A percentile compares a stretch with the other conserved stretches of the same genome.
These are phyloP conservation scores for Teleopsis dalmanni DNA, from an alignment of 1,140 invertebrate genomes.

Conservation along the genomic window DNA sequence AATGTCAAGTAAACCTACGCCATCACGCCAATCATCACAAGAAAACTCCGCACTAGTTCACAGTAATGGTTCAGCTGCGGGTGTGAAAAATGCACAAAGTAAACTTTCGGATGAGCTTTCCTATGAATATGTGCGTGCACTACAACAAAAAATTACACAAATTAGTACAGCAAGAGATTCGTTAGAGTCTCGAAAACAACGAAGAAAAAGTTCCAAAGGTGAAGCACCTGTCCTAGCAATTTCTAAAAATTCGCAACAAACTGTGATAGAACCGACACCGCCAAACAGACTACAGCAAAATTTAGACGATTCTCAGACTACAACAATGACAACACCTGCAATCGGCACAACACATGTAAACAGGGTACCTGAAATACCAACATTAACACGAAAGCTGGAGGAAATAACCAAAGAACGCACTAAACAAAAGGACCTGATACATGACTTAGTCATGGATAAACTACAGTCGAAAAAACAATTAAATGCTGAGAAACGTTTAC, in stretches of 20 bases:
- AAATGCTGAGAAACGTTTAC: conserved; percentile 52
- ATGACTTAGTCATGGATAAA: conserved; percentile 72
- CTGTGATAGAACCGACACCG: conserved; percentile 37
- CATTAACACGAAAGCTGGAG: conserved; percentile 46
- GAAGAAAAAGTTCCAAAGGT: conserved; percentile 51
- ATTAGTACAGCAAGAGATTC: conserved; percentile 65
- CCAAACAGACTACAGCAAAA: background rate
- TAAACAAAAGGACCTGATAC: conserved; percentile 63
- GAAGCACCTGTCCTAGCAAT: conserved; percentile 37
- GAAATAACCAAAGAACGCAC: conserved; percentile 59
- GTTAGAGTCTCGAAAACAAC: conserved; percentile 59
- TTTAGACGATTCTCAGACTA: background rate
- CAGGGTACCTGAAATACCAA: conserved; percentile 41
- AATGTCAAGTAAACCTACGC: conserved; percentile 14
- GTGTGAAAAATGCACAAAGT: background rate
- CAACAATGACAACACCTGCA: background rate
- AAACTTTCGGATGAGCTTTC: conserved; percentile 26
- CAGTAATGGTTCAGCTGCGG: background rate
- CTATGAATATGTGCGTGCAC: conserved; percentile 57
- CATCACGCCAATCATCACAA: conserved; percentile 15
- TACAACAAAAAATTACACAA: conserved; percentile 62
- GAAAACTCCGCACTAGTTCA: background rate
- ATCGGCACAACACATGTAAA: conserved; percentile 10
- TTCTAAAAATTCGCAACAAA: conserved; percentile 20
- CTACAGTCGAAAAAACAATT: conserved; percentile 60